A percentile compares a stretch with the other conserved stretches of the same genome.
phyloP scores from a whole-genome alignment of 2,113 vertebrate genomes.

The Uropsilus gracilis region DNA sequence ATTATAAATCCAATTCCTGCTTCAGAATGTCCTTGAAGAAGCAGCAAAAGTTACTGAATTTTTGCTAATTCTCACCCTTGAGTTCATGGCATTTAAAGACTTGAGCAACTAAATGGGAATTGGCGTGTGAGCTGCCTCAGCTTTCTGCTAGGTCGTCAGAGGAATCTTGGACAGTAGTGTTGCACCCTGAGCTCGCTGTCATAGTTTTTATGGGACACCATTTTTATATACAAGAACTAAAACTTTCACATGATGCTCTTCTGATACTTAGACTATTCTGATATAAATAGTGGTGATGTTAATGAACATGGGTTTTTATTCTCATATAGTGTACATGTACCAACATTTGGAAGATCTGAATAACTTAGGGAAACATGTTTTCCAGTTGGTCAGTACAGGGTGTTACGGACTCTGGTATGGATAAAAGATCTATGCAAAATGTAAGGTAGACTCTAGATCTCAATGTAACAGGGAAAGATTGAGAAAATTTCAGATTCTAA shows the following conservation, averaged over 20 bases:
- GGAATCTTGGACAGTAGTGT: neutral
- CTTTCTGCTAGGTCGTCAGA: no score
- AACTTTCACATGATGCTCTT: neutral
- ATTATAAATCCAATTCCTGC: neutral
- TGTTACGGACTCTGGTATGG: neutral
- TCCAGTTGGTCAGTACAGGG: neutral
- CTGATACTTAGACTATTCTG: neutral
- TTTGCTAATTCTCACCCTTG: neutral
- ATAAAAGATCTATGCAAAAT: neutral
- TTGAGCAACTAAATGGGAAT: neutral
- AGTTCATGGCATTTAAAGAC: neutral
- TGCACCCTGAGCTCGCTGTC: neutral
- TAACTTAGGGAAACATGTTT: neutral
- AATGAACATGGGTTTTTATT: conserved; percentile 9
- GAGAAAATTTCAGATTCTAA: neutral
- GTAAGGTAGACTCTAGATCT: neutral
- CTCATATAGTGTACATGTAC: neutral
- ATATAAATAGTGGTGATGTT: neutral
- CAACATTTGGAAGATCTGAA: neutral
- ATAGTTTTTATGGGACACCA: neutral
- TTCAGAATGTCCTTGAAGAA: neutral
- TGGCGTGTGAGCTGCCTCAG: neutral
- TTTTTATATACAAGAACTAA: conserved; percentile 24
- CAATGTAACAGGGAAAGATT: neutral
- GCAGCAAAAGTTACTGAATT: neutral